Base-by-base conservation (phyloP, 2,113 vertebrate species). In the Podiceps cristatus region DNA sequence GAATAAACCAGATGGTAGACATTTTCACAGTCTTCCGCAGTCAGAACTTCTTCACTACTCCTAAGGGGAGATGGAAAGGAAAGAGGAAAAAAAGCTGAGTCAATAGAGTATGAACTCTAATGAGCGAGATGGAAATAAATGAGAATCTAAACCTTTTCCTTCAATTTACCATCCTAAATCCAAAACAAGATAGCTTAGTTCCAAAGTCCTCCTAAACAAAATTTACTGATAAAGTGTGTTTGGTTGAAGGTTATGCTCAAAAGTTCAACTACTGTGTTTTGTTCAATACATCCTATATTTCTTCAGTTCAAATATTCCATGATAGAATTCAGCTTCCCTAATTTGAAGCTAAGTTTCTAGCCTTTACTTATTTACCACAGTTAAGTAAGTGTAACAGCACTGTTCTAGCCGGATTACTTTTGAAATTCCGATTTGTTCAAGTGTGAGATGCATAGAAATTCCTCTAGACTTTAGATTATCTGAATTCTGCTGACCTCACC, bases 1-100 rank as follows among this genome's bases (percentile, higher is more conserved):
- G 99, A 99, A 98, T 99, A 99, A 96, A 99, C 99, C 97, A 99
- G 97, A 96, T 99, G 99, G 98, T 99, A 99, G 64, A 99, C 99
- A 87, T 99, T 99, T 98, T 99, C 99, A 98, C 99, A 99, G 98
- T 99, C 99, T 98, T 99, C 99, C 33, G 99, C 99, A 93, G 99
- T 99, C 97, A 99, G 98, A 93, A 99, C 99, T 98, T 99, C 99
- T 98, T 99, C 99, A 62, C 99, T 99, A 98, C 99, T 99, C 99
- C 99, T 99, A 93, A 55, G 66, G 73, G 47, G 20, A 27, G 18
- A 93, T 75, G 42, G 67, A 88, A 83, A 97, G 87, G 92, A 88
- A 55, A 53, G 91, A 94, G 98, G 88, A 45, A 35, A 64, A 79
- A 67, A 62, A 45, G 13, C 22, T 59, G 81, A 77, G 44, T 92